These are phyloP conservation scores for Rhaphigaster nebulosa DNA, from an alignment of 2,888 invertebrate species.

Conservation along the genomic window DNA sequence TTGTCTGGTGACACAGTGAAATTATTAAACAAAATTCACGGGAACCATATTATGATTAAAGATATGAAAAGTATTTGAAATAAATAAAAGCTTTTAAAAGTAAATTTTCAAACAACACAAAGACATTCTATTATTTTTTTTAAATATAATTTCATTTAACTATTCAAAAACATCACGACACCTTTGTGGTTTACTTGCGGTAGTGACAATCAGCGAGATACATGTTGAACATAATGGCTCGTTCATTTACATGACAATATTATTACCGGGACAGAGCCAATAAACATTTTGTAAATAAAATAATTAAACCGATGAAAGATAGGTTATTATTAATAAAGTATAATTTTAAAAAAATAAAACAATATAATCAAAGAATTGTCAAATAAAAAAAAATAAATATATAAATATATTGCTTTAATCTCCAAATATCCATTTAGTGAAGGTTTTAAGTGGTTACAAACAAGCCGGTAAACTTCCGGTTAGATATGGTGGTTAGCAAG, in stretches of 20 bases:
- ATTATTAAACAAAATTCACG: too few relatives aligned
- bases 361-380: background rate
- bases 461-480: constrained; percentile 34
- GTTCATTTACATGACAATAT: background rate
- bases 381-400: background rate
- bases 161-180: too few relatives aligned
- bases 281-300: background rate
- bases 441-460: constrained; percentile 31
- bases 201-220: too few relatives aligned
- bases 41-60: too few relatives aligned
- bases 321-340: background rate
- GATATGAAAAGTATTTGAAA: too few relatives aligned
- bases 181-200: too few relatives aligned
- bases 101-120: too few relatives aligned
- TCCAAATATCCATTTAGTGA: background rate
- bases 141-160: too few relatives aligned
- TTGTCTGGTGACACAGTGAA: too few relatives aligned
- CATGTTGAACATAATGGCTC: background rate
- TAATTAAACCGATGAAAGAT: background rate
- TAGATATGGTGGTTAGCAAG: background rate
- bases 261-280: background rate
- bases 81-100: too few relatives aligned
- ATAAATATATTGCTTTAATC: background rate
- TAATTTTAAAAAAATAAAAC: background rate
- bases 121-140: too few relatives aligned